Conservation (phyloP, 2,113 vertebrate genomes). For the Cyphomyrus plagiostoma region DNA sequence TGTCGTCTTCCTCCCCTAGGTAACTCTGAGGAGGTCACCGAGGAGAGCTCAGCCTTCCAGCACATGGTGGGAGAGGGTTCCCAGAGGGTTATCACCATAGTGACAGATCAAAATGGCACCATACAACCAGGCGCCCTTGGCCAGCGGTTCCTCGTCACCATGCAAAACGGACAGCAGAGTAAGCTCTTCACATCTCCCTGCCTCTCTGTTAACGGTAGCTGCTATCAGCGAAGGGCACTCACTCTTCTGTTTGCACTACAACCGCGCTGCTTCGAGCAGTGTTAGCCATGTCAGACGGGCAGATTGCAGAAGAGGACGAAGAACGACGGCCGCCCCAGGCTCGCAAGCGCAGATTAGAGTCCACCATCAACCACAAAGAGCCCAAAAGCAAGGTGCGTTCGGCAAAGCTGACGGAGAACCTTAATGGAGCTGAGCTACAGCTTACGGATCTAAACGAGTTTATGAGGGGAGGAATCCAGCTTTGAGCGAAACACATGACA, state of each 20-base stretch:
- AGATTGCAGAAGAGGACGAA: slow-evolving; percentile 54
- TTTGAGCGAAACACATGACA: background rate
- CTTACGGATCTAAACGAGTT: background rate
- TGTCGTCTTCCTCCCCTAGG: slow-evolving; percentile 32
- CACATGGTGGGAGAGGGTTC: slow-evolving; percentile 51
- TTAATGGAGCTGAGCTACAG: background rate
- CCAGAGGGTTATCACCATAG: slow-evolving; percentile 66
- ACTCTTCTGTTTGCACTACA: background rate
- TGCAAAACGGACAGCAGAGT: slow-evolving; percentile 66
- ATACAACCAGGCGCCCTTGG: slow-evolving; percentile 46
- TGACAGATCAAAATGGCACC: slow-evolving; percentile 56
- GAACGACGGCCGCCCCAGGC: slow-evolving; percentile 33
- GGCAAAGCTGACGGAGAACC: background rate
- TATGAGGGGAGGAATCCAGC: background rate
- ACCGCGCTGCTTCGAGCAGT: slow-evolving; percentile 39
- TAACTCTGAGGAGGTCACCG: slow-evolving; percentile 46
- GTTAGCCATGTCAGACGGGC: slow-evolving; percentile 59
- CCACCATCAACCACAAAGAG: background rate
- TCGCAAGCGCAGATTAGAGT: slow-evolving; percentile 49
- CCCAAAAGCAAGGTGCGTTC: slow-evolving; percentile 47
- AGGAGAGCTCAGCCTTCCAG: slow-evolving; percentile 44
- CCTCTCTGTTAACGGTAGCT: background rate
- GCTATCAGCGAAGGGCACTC: background rate
- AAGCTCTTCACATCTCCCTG: slow-evolving; percentile 15
- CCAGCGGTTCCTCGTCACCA: slow-evolving; percentile 60